Percentiles rank a stretch among this genome's conserved stretches.
Evolutionary conservation across 2,888 invertebrate genomes (phyloP).

Genomic region (Drosophila meridiana): DNA sequence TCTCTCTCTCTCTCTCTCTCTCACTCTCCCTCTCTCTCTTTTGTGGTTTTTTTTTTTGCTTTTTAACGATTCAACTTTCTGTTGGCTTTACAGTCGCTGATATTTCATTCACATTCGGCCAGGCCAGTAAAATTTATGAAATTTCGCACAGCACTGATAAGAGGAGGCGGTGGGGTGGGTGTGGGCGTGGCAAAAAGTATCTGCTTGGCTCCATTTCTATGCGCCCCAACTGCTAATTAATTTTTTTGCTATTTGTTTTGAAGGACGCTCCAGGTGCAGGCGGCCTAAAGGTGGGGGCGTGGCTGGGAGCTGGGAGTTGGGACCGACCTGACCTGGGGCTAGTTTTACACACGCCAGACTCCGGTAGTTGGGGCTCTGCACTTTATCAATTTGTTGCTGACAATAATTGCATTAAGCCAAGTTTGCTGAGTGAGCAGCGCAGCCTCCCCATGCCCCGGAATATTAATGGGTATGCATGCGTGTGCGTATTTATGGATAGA

Average conservation of each 20-base stretch:
- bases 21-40: not conserved
- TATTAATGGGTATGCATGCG: not conserved
- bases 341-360: not conserved
- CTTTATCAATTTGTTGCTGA: slow-evolving; percentile 71
- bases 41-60: slow-evolving; percentile 26
- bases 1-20: not conserved
- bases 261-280: slow-evolving; percentile 39
- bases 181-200: slow-evolving; percentile 50
- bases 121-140: slow-evolving; percentile 60
- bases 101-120: slow-evolving; percentile 56
- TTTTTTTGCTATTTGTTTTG: slow-evolving; percentile 37
- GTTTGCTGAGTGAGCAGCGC: slow-evolving; percentile 27
- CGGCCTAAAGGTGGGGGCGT: too few species aligned
- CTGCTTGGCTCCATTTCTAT: slow-evolving; percentile 55
- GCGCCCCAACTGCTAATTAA: slow-evolving; percentile 60
- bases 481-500: not conserved
- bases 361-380: slow-evolving; percentile 28
- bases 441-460: not conserved
- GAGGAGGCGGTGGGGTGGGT: not conserved
- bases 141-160: slow-evolving; percentile 58
- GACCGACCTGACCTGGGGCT: not conserved
- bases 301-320: not conserved
- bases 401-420: slow-evolving; percentile 68
- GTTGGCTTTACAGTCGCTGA: slow-evolving; percentile 42
- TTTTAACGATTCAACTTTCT: slow-evolving; percentile 73